Conservation (phyloP, 2,888 invertebrate genomes). For the Drosophila stalkeri region DNA sequence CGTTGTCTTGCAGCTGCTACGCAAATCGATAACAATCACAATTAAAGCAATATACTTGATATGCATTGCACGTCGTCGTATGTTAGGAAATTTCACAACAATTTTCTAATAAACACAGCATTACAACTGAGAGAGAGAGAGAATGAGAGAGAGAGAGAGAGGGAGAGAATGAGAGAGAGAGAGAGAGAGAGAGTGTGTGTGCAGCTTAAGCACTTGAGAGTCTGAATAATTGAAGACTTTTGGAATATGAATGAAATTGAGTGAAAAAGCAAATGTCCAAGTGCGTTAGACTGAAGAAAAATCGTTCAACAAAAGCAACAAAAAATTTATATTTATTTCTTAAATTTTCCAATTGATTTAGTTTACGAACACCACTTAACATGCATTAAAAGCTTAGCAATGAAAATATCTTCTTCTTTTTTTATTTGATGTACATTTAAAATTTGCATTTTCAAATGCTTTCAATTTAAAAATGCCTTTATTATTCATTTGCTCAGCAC, state of each 20-base stretch:
- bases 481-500: no score
- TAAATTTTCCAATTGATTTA: conserved; percentile 1
- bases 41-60: conserved; percentile 5
- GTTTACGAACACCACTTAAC: neutral
- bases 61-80: conserved; percentile 9
- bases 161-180: neutral
- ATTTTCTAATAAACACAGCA: conserved; percentile 12
- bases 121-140: neutral
- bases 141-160: neutral
- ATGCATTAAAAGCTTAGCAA: neutral
- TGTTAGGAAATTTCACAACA: conserved; percentile 9
- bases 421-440: neutral
- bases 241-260: conserved; percentile 1
- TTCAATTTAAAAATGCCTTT: neutral
- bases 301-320: no score
- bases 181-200: neutral
- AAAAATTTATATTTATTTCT: neutral
- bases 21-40: conserved; percentile 21
- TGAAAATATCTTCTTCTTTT: neutral
- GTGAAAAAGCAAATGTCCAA: conserved; percentile 2
- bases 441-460: neutral
- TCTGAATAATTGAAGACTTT: neutral
- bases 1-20: neutral
- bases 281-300: neutral
- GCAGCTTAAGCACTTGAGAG: neutral